Percentiles rank a stretch among this genome's conserved stretches.
Conservation (phyloP, 1,140 invertebrate species). For the Chymomyza costata region DNA sequence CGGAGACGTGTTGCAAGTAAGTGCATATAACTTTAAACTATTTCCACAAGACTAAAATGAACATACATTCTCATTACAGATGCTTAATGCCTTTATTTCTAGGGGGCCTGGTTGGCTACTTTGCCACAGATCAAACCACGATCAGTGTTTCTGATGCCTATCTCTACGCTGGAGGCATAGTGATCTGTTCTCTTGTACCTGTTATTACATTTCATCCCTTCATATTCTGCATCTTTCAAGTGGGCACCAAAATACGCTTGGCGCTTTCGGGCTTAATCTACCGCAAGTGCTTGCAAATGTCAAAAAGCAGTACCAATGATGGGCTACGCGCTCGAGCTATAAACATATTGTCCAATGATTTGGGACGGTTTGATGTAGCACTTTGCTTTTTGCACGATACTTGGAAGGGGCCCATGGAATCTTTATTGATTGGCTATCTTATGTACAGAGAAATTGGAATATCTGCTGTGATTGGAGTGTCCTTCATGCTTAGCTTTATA, state of each 20-base stretch:
- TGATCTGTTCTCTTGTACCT: constrained; percentile 79
- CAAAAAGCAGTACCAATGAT: constrained; percentile 82
- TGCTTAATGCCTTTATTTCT: constrained; percentile 83
- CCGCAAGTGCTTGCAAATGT: constrained; percentile 83
- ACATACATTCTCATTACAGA: constrained; percentile 76
- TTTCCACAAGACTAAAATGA: neutral
- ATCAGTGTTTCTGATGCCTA: constrained; percentile 79
- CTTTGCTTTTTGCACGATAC: constrained; percentile 81
- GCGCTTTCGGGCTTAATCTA: constrained; percentile 89
- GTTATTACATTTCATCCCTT: constrained; percentile 87
- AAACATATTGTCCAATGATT: constrained; percentile 91
- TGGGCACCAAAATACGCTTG: constrained; percentile 85
- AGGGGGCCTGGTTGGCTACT: constrained; percentile 82
- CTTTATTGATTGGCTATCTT: constrained; percentile 83
- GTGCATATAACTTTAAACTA: constrained; percentile 30
- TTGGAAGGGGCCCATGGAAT: constrained; percentile 86
- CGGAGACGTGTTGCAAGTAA: constrained; percentile 78
- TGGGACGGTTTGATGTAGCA: constrained; percentile 83
- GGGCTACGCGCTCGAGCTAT: constrained; percentile 90
- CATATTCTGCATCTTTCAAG: constrained; percentile 83
- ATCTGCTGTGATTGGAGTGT: constrained; percentile 85
- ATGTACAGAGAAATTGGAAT: constrained; percentile 85
- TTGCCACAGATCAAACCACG: constrained; percentile 76
- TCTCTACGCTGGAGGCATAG: constrained; percentile 82
- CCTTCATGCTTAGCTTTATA: constrained; percentile 86